Base-by-base conservation (phyloP, 2,888 invertebrate genomes). In the Pimpla rufipes region DNA sequence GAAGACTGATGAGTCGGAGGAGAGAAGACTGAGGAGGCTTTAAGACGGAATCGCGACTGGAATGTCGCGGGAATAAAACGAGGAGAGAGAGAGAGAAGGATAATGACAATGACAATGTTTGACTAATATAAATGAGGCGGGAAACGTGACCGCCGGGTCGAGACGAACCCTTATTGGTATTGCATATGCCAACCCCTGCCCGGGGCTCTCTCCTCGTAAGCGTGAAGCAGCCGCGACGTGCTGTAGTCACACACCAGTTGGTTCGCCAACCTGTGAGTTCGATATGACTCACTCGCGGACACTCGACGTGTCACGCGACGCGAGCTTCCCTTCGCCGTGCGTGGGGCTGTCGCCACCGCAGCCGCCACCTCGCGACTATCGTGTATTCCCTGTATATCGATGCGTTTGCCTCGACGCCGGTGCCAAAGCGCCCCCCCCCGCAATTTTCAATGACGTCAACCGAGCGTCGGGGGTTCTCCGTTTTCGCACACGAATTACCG, bases 181-280 rank as follows among this genome's bases (percentile, higher is more conserved):
- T 52, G 68, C 35, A 59, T 37, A 6, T 16, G 11, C 50, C 55
- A 75, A 42, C 50, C 50, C 70, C 52, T 11, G 45, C 5, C 64
- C 29, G 50, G 3, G n/a, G n/a, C n/a, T n/a, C n/a, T 62, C 50
- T 18, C 13, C 47, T 50, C 40, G 45, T 37, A 62, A 62, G 52
- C 73, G 67, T 55, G 42, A 47, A 59, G 57, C 45, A 73, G n/a
- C n/a, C n/a, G n/a, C 76, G 47, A 62, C 40, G 78, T 55, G 45
- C 50, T 40, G 75, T 76, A 71, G 83, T 79, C 76, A 82, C 76
- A 82, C 78, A 83, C 76, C 83, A 42, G 79, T 71, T 71, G 75
- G 79, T 79, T 83, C 83, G 79, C 79, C 79, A 79, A 79, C 83
- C 59, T 76, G n/a, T n/a, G 76, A 67, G 78, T 83, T 79, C 79